Evolutionary conservation across 2,888 invertebrate genomes (phyloP).

Genomic region (Sphinx pinastri): DNA sequence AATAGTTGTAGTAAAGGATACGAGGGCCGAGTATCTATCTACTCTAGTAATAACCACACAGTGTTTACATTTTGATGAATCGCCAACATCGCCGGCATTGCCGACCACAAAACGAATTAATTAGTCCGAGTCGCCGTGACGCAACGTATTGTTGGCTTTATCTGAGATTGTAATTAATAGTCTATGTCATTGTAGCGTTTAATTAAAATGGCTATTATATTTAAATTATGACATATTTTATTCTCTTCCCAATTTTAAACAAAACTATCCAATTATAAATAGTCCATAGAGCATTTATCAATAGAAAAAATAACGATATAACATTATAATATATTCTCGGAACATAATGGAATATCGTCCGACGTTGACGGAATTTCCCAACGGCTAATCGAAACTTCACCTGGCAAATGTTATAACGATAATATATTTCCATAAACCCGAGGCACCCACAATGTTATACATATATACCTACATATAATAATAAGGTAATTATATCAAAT

Average conservation of each 20-base stretch:
- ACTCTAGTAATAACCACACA: too few species aligned
- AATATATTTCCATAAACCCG: conserved; percentile 55
- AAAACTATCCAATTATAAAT: neutral
- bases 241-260: neutral
- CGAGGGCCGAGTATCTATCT: too few species aligned
- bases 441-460: conserved; percentile 51
- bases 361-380: conserved; percentile 60
- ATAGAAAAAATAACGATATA: conserved; percentile 2
- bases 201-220: conserved; percentile 27
- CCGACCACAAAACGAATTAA: conserved; percentile 53
- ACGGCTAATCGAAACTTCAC: conserved; percentile 50
- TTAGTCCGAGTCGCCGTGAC: conserved; percentile 31
- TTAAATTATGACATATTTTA: conserved; percentile 29
- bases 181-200: conserved; percentile 8
- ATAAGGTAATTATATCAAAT: conserved; percentile 30
- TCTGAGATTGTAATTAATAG: conserved; percentile 17
- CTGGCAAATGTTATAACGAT: conserved; percentile 55
- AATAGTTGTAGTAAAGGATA: too few species aligned
- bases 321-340: conserved; percentile 21
- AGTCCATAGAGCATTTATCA: neutral
- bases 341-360: conserved; percentile 27
- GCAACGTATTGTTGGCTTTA: conserved; percentile 20
- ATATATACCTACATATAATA: conserved; percentile 40
- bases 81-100: conserved; percentile 42
- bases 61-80: conserved; percentile 42